Evolutionary conservation across 1,140 invertebrate species (phyloP).

Genomic region (Neotoxoptera formosana): DNA sequence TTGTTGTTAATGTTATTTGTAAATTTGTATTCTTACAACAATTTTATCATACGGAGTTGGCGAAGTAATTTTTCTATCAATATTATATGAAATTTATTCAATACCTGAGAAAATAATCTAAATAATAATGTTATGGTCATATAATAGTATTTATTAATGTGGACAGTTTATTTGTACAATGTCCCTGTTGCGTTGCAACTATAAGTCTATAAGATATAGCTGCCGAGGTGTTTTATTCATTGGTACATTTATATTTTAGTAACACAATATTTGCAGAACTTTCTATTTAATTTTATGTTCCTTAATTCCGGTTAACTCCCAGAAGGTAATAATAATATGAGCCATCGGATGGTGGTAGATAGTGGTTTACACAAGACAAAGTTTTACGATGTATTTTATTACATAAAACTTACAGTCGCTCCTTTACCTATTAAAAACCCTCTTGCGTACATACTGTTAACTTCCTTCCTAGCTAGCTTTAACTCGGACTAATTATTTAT

Average conservation of each 20-base stretch:
- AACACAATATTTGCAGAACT: background rate
- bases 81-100: background rate
- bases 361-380: conserved; percentile 21
- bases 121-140: background rate
- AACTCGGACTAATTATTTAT: background rate
- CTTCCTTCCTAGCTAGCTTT: background rate
- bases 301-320: conserved; percentile 11
- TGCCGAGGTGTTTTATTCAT: conserved; percentile 12
- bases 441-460: background rate
- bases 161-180: background rate
- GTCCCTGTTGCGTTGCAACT: background rate
- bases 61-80: background rate
- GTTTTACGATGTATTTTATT: conserved; percentile 41
- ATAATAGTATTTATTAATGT: background rate
- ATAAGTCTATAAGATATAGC: background rate
- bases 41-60: background rate
- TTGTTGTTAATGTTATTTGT: background rate
- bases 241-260: background rate
- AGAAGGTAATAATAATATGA: conserved; percentile 20
- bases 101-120: background rate
- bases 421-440: background rate
- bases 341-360: background rate
- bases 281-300: conserved; percentile 11
- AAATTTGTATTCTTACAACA: background rate
- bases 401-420: background rate